Evolutionary conservation across 2,888 invertebrate genomes (phyloP), one percentile per base, ranked within the genome.

Genomic region (Drosophila cognata): DNA sequence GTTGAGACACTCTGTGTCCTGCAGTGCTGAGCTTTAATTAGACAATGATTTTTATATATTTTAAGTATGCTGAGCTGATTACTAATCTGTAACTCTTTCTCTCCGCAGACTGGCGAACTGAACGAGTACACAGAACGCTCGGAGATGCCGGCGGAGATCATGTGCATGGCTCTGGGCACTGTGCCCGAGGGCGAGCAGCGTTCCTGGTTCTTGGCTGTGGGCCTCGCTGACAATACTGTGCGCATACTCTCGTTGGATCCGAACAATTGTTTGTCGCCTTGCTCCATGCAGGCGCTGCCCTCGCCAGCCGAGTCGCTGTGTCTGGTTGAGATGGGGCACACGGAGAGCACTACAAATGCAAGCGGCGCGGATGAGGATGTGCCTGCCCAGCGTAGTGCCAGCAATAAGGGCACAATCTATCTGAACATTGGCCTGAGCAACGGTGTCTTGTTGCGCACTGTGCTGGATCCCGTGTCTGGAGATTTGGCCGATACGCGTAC

Each of bases 81-180:
- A 51, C 41, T 63, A 57, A 51, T 21, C 0, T 7, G 18, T 2
- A 21, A n/a, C 5, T 53, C 28, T 56, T 50, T 56, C 16, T 62
- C 43, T 35, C 13, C 64, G 52, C 93, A 99, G 98, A 98, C 98
- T 81, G 99, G 99, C 1, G 98, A 99, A 93, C 94, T 99, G 58
- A 99, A 99, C 94, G 99, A 99, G 93, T 99, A 99, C 92, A 99
- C 98, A 11, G 99, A 99, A 92, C 95, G 99, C 13, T 98, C 99
- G 91, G 98, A 99, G 92, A 96, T 99, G 96, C 97, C 98, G 8
- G 96, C 97, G 0, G 99, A 99, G 93, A 99, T 99, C 1, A 97
- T 99, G 81, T 99, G 99, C 92, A 99, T 99, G 99, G 99, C 98
- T 0, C 94, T 99, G 71, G 99, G 98, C 0, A 97, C 97, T 63